Conservation (phyloP, 2,113 vertebrate genomes). For the Phalacrocorax carbo region DNA sequence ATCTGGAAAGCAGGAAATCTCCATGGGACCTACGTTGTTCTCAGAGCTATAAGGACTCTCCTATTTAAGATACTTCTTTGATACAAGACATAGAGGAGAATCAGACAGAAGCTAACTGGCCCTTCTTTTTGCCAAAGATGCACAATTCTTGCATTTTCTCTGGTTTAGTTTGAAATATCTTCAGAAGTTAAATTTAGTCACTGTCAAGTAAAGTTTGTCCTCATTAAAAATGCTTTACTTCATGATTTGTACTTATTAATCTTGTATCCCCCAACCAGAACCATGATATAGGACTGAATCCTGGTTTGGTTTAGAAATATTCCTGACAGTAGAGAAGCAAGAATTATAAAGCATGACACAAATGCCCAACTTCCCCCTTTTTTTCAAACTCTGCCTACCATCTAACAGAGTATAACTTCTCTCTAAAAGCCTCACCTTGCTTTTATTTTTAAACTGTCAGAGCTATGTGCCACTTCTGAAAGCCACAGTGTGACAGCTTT, state of each 20-base stretch:
- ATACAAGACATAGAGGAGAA: background rate
- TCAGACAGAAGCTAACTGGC: background rate
- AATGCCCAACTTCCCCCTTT: background rate
- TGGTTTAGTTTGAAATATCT: background rate
- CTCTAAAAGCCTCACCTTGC: background rate
- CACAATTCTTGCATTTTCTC: background rate
- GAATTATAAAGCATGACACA: background rate
- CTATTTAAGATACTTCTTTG: background rate
- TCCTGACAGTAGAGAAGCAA: background rate
- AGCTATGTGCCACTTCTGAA: background rate
- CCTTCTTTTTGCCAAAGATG: background rate
- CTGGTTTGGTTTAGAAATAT: background rate
- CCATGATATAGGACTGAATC: background rate
- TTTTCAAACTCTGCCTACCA: background rate
- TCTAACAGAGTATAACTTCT: background rate
- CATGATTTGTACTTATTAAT: background rate
- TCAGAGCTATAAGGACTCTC: background rate
- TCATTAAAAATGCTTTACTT: background rate
- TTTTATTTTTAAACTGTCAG: background rate
- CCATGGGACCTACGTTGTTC: background rate
- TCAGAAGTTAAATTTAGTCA: background rate
- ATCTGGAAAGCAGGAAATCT: background rate
- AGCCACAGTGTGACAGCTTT: background rate
- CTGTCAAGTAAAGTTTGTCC: background rate
- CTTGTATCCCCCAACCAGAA: background rate